Evolutionary conservation across 2,888 invertebrate species (phyloP).

Genomic region (Acleris literana): DNA sequence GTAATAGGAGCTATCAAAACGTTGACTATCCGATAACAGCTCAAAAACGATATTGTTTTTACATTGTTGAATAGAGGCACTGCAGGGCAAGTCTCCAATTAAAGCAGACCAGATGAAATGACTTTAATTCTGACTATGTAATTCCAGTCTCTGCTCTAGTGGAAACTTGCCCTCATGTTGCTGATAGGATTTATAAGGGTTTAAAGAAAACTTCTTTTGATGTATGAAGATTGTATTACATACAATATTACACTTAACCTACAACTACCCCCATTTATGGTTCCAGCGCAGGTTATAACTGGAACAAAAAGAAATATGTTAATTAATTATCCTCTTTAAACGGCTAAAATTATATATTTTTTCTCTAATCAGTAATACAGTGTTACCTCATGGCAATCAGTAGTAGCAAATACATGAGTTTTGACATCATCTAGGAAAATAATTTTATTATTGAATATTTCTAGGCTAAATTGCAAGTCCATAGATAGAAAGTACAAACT

Average conservation of each 20-base stretch:
- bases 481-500: no score
- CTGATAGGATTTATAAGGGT: no score
- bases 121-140: no score
- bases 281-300: slow-evolving; percentile 61
- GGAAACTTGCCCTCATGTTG: no score
- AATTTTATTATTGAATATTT: not conserved
- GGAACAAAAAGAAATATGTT: slow-evolving; percentile 61
- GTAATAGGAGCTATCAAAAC: no score
- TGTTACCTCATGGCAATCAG: slow-evolving; percentile 77
- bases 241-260: slow-evolving; percentile 68
- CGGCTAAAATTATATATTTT: not conserved
- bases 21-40: no score
- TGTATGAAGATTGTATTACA: slow-evolving; percentile 33
- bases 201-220: not conserved
- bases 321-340: not conserved
- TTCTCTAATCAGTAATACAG: slow-evolving; percentile 55
- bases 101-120: no score
- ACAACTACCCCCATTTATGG: slow-evolving; percentile 55
- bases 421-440: slow-evolving; percentile 63
- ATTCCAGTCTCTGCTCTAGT: no score
- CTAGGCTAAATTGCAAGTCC: no score
- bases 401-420: slow-evolving; percentile 77
- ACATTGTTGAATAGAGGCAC: no score
- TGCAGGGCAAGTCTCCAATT: no score
- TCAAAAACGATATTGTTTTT: no score